Conservation (phyloP, 2,113 vertebrate genomes). For the Otis tarda region DNA sequence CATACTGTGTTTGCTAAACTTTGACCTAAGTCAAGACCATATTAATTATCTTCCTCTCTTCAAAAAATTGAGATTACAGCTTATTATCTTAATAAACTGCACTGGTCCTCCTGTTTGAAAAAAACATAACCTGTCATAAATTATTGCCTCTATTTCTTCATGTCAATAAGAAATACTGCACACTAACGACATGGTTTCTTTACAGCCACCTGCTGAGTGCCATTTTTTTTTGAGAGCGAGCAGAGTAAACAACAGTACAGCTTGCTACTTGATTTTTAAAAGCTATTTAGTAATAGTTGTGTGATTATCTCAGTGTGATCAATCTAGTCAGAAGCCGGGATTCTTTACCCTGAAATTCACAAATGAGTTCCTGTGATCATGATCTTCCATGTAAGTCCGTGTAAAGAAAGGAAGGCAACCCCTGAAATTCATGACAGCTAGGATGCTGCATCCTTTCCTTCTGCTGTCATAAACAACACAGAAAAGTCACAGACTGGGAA, state of each 20-base stretch:
- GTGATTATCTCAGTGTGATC: not conserved
- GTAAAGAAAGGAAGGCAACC: not conserved
- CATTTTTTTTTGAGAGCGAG: no score
- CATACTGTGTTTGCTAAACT: not conserved
- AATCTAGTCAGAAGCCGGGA: not conserved
- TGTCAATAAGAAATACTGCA: not conserved
- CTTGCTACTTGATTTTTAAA: not conserved
- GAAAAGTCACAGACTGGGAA: not conserved
- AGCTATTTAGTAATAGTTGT: not conserved
- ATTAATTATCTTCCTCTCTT: not conserved
- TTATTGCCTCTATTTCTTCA: not conserved
- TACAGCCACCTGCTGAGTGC: not conserved
- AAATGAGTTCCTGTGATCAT: rapidly evolving
- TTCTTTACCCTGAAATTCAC: not conserved
- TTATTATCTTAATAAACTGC: not conserved
- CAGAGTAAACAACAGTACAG: not conserved
- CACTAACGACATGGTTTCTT: not conserved
- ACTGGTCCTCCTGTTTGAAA: not conserved
- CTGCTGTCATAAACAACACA: not conserved
- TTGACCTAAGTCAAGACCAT: not conserved
- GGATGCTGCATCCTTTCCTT: not conserved
- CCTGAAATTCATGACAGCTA: not conserved
- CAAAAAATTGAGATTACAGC: not conserved
- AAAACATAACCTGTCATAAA: not conserved
- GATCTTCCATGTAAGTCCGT: rapidly evolving